These are phyloP conservation scores for Hafferia zeledoni DNA, from an alignment of 2,797 vertebrate species.

Conservation along the genomic window DNA sequence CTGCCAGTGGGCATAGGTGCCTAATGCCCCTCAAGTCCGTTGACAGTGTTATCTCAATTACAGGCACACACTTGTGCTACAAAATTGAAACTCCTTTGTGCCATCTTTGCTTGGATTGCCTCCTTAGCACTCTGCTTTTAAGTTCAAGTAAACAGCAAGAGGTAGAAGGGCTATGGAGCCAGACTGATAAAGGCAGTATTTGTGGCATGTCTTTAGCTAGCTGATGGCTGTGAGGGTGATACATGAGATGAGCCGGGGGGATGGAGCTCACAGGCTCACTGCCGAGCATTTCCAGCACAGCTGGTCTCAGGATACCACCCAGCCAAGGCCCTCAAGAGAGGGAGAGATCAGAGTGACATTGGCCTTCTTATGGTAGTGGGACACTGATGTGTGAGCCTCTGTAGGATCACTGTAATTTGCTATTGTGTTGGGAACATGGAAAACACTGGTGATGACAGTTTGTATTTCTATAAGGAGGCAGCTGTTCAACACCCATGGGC, in stretches of 20 bases:
- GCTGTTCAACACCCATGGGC: neutral
- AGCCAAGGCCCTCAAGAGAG: neutral
- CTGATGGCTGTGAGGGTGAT: neutral
- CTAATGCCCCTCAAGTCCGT: neutral
- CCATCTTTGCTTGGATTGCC: neutral
- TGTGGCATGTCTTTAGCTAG: neutral
- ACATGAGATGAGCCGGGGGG: neutral
- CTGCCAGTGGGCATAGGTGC: neutral
- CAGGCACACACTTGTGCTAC: neutral
- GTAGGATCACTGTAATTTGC: neutral
- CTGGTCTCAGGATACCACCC: neutral
- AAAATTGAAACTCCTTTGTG: neutral
- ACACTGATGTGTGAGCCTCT: neutral
- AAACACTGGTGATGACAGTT: neutral
- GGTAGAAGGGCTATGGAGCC: neutral
- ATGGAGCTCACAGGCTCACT: neutral
- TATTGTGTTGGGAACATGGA: neutral
- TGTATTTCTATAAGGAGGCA: neutral
- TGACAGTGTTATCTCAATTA: neutral
- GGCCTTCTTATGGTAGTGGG: fast-evolving
- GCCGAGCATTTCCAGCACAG: neutral
- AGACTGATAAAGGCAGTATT: neutral
- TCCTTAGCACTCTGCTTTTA: neutral
- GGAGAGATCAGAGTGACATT: neutral
- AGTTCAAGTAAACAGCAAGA: neutral